Percentiles rank a stretch among this genome's conserved stretches.
phyloP scores from a whole-genome alignment of 2,113 vertebrate species.

The Castor canadensis region DNA sequence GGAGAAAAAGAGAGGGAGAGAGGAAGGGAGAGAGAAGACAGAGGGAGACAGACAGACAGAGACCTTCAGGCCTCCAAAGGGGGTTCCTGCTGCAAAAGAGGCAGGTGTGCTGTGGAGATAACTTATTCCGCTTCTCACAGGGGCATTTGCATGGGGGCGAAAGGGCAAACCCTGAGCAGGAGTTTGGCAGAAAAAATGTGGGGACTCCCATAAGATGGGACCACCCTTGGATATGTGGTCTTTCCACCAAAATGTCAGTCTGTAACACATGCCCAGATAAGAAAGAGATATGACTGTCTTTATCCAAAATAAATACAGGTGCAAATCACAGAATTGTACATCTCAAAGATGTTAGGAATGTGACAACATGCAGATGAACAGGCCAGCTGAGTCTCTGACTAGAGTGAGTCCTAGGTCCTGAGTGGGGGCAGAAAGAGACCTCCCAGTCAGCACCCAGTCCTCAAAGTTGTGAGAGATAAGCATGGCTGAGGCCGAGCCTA shows the following conservation, averaged over 20 bases:
- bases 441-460: not conserved
- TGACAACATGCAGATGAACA: not conserved
- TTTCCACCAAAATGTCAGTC: not conserved
- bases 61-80: not conserved
- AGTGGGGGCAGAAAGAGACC: fast-evolving
- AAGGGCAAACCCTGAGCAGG: not conserved
- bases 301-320: not conserved
- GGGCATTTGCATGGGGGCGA: not conserved
- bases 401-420: too few species aligned
- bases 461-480: not conserved
- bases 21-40: too few species aligned
- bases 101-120: not conserved
- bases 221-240: too few species aligned
- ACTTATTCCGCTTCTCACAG: not conserved
- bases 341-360: fast-evolving
- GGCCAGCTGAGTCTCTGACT: not conserved
- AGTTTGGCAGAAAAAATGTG: not conserved
- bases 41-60: too few species aligned
- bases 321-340: fast-evolving
- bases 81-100: not conserved
- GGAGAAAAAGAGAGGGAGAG: too few species aligned
- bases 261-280: too few species aligned
- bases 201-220: too few species aligned
- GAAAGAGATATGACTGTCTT: not conserved
- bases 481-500: too few species aligned